Evolutionary conservation across 2,888 invertebrate genomes (phyloP).

Genomic region (Drosophila mimica): DNA sequence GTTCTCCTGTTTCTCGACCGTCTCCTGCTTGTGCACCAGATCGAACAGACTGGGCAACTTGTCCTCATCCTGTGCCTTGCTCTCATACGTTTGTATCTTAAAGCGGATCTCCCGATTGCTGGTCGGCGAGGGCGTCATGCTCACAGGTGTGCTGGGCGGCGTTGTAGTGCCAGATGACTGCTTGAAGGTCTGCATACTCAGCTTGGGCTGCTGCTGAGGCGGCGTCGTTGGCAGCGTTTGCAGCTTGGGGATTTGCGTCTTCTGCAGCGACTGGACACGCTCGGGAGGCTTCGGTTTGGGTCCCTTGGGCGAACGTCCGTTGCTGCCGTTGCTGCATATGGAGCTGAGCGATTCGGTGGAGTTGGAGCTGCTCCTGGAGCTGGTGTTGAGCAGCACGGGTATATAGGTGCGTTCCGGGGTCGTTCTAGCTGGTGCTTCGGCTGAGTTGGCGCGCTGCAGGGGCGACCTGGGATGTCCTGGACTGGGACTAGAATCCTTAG

Average conservation of each 20-base stretch:
- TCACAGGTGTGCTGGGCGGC: slow-evolving; percentile 63
- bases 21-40: slow-evolving; percentile 89
- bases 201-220: slow-evolving; percentile 70
- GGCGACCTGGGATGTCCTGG: slow-evolving; percentile 57
- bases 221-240: slow-evolving; percentile 60
- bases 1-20: slow-evolving; percentile 82
- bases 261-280: slow-evolving; percentile 83
- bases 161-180: slow-evolving; percentile 52
- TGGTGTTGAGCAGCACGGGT: slow-evolving; percentile 73
- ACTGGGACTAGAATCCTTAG: slow-evolving; percentile 77
- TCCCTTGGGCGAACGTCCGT: slow-evolving; percentile 69
- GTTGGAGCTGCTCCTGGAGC: slow-evolving; percentile 47
- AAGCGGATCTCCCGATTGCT: slow-evolving; percentile 82
- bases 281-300: slow-evolving; percentile 85
- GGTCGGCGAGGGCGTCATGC: slow-evolving; percentile 65
- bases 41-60: slow-evolving; percentile 89
- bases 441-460: slow-evolving; percentile 81
- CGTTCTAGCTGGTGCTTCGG: slow-evolving; percentile 70
- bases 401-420: slow-evolving; percentile 81
- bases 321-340: slow-evolving; percentile 61
- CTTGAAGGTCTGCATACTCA: slow-evolving; percentile 83
- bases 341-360: slow-evolving; percentile 71
- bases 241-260: slow-evolving; percentile 83
- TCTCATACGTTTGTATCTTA: slow-evolving; percentile 85
- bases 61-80: slow-evolving; percentile 79